phyloP scores from a whole-genome alignment of 2,888 invertebrate species.

The Heliconius sara region DNA sequence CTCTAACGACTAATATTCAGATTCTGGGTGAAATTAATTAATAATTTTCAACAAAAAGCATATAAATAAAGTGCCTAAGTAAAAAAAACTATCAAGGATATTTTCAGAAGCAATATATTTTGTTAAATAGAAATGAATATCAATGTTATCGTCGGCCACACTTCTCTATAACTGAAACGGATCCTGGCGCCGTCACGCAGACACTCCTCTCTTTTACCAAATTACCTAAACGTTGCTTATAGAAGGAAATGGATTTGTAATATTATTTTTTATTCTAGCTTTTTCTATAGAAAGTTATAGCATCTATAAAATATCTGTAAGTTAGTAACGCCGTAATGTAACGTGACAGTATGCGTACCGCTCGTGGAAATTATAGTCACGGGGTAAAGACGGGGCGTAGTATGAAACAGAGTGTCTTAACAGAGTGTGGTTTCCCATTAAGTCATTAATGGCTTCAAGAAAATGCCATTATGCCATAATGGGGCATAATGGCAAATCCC shows the following conservation, averaged over 20 bases:
- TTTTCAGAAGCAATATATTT: not conserved
- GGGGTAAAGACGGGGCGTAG: too few species aligned
- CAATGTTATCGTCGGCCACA: slow-evolving; percentile 14
- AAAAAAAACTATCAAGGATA: not conserved
- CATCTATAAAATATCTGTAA: too few species aligned
- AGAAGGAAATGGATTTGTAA: not conserved
- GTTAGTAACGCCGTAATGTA: too few species aligned
- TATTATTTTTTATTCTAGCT: not conserved
- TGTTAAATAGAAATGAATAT: slow-evolving; percentile 20
- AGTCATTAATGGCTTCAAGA: too few species aligned
- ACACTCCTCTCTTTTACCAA: slow-evolving; percentile 18
- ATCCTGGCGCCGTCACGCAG: slow-evolving; percentile 16
- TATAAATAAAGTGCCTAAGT: not conserved
- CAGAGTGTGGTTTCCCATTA: too few species aligned
- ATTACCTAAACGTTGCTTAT: slow-evolving; percentile 8
- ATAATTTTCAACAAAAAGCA: not conserved
- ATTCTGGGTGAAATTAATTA: not conserved
- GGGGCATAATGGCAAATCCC: too few species aligned
- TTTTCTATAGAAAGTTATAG: not conserved
- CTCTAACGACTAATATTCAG: too few species aligned
- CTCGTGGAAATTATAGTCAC: too few species aligned
- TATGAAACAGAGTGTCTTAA: not conserved
- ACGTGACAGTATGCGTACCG: not conserved
- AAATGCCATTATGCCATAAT: too few species aligned
- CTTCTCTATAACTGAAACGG: slow-evolving; percentile 17